These are phyloP conservation scores for Vanessa cardui DNA, from an alignment of 2,888 invertebrate genomes.

Conservation along the genomic window DNA sequence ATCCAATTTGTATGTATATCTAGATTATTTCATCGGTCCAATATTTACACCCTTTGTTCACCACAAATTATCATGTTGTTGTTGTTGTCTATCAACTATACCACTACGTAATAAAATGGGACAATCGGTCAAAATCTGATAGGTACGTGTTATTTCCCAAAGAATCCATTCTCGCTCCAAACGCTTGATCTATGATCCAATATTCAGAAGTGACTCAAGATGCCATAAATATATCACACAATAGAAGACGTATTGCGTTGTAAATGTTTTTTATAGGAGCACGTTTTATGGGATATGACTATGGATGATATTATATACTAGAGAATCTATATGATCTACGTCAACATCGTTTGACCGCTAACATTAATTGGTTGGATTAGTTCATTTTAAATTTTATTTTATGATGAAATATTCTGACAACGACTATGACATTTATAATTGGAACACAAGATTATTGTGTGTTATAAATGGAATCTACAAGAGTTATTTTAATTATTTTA, in stretches of 20 bases:
- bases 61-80: too few relatives aligned
- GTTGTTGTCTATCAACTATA: neutral
- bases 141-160: slow-evolving; percentile 22
- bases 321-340: too few relatives aligned
- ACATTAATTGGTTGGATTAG: too few relatives aligned
- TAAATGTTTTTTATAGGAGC: slow-evolving; percentile 2
- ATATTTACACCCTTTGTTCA: neutral
- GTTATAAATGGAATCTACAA: too few relatives aligned
- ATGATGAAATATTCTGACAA: too few relatives aligned
- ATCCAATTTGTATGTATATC: too few relatives aligned
- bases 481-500: too few relatives aligned
- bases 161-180: slow-evolving; percentile 23
- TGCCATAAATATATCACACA: slow-evolving; percentile 14
- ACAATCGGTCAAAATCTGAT: slow-evolving; percentile 20
- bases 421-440: too few relatives aligned
- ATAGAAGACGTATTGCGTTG: slow-evolving; percentile 1
- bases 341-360: too few relatives aligned
- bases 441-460: too few relatives aligned
- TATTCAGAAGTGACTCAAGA: slow-evolving; percentile 24
- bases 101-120: slow-evolving; percentile 15
- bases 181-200: slow-evolving; percentile 28
- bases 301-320: neutral
- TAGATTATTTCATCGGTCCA: too few relatives aligned
- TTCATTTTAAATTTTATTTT: too few relatives aligned
- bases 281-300: neutral